Conservation (phyloP, 2,797 vertebrate genomes). For the Psittacula derbiana region DNA sequence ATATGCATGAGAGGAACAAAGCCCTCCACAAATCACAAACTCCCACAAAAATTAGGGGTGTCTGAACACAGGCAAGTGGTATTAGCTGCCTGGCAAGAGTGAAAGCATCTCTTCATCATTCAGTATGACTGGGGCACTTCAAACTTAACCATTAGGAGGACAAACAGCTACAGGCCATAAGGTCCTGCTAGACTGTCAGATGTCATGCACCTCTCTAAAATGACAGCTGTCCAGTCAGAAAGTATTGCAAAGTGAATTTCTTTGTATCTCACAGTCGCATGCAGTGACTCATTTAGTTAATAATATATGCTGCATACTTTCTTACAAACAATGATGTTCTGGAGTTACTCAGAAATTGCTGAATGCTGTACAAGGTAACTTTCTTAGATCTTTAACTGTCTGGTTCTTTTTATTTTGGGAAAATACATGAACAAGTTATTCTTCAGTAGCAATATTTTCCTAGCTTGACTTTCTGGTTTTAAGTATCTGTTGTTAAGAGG, state of each 20-base stretch:
- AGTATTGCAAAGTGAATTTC: too few species aligned
- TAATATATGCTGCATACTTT: neutral
- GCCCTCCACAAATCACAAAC: neutral
- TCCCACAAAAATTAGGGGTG: neutral
- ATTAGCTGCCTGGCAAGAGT: neutral
- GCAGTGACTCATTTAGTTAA: neutral
- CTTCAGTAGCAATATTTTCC: neutral
- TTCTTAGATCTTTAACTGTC: neutral
- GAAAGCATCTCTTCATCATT: neutral
- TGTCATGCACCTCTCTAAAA: neutral
- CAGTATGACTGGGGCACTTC: neutral
- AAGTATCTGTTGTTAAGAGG: neutral
- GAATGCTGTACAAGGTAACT: neutral
- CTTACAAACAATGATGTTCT: accelerated
- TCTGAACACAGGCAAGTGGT: neutral
- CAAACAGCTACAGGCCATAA: neutral
- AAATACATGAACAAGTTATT: neutral
- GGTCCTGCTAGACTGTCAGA: neutral
- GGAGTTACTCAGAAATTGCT: neutral
- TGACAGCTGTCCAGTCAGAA: too few species aligned
- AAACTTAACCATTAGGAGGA: neutral
- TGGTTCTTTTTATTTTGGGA: neutral
- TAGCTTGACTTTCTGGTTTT: neutral
- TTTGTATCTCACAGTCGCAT: neutral
- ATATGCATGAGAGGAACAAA: neutral